Conservation (phyloP, 2,888 invertebrate genomes). For the Lepidochitona cinerea region DNA sequence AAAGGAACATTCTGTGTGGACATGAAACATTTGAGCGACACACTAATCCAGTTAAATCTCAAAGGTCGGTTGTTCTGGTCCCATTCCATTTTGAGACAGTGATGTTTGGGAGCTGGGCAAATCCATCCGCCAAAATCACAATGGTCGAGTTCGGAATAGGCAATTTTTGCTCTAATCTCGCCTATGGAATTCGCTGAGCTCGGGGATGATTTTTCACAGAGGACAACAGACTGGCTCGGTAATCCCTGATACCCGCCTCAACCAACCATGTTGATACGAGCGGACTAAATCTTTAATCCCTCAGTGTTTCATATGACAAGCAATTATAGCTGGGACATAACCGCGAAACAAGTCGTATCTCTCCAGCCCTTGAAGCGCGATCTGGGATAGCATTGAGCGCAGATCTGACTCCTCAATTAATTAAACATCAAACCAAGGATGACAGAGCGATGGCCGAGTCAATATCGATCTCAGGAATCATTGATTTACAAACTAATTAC, state of each 20-base stretch:
- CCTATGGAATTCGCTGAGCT: not conserved
- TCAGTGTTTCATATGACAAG: constrained; percentile 1
- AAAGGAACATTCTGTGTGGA: not conserved
- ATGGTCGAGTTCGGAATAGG: not conserved
- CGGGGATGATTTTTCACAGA: not conserved
- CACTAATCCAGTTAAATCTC: not conserved
- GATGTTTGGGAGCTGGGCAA: not conserved
- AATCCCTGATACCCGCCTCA: not conserved
- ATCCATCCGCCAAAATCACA: not conserved
- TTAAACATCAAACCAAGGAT: constrained; percentile 6
- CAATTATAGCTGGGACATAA: not conserved
- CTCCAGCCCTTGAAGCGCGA: too few relatives aligned
- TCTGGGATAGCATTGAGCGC: too few relatives aligned
- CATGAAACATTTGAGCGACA: not conserved
- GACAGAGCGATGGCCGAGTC: constrained; percentile 3
- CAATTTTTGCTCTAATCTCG: not conserved
- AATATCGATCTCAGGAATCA: not conserved
- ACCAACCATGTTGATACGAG: not conserved
- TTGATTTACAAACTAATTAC: constrained; percentile 6
- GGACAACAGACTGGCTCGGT: not conserved
- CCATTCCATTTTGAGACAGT: too few relatives aligned
- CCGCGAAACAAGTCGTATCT: not conserved
- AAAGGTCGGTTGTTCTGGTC: not conserved
- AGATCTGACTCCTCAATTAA: not conserved
- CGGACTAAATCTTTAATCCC: not conserved